Conservation (phyloP, 1,140 invertebrate species). For the Adoxophyes honmai region DNA sequence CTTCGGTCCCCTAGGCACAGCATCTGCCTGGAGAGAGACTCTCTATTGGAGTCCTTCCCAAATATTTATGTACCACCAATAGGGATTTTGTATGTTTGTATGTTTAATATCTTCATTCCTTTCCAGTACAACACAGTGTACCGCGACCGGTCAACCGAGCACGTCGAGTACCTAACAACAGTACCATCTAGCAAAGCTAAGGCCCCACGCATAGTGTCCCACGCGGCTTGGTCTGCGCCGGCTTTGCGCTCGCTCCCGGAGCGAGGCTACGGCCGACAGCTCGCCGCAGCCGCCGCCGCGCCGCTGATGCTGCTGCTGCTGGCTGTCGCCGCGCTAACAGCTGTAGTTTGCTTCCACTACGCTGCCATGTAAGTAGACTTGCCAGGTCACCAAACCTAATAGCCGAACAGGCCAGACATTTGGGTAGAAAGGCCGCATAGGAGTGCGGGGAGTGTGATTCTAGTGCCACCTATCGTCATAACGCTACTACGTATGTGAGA, state of each 20-base stretch:
- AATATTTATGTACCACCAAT: too few relatives aligned
- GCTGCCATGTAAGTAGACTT: constrained; percentile 84
- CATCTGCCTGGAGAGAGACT: too few relatives aligned
- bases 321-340: constrained; percentile 82
- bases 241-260: constrained; percentile 79
- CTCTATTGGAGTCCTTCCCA: too few relatives aligned
- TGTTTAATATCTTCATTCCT: too few relatives aligned
- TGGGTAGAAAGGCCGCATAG: too few relatives aligned
- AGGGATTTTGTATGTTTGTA: too few relatives aligned
- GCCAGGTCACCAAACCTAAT: too few relatives aligned
- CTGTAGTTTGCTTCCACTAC: constrained; percentile 86
- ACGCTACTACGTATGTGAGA: too few relatives aligned
- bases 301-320: constrained; percentile 83
- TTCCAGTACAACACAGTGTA: constrained; percentile 64
- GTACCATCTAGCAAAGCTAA: constrained; percentile 32
- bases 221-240: constrained; percentile 77
- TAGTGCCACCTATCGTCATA: too few relatives aligned
- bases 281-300: constrained; percentile 83
- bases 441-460: too few relatives aligned
- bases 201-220: constrained; percentile 17
- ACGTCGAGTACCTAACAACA: constrained; percentile 54
- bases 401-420: too few relatives aligned
- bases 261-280: constrained; percentile 84
- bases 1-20: too few relatives aligned
- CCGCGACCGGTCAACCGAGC: constrained; percentile 45